phyloP scores from a whole-genome alignment of 1,140 invertebrate species.

The Eciton burchellii region DNA sequence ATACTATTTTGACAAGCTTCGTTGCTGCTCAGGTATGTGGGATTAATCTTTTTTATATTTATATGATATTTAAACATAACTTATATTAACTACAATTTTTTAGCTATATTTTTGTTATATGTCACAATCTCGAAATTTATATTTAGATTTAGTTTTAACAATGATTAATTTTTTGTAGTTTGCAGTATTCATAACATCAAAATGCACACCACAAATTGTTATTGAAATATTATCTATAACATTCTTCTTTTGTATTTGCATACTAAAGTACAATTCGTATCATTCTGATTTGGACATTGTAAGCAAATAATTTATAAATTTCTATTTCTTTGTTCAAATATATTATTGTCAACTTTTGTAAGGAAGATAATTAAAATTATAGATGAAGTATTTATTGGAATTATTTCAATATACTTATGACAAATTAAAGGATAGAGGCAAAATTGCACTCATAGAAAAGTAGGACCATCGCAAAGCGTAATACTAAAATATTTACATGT shows the following conservation, averaged over 20 bases:
- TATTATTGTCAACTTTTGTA: background rate
- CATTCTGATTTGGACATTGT: background rate
- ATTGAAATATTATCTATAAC: background rate
- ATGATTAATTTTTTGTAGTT: background rate
- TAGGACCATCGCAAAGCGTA: constrained; percentile 20
- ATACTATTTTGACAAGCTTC: too few relatives aligned
- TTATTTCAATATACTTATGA: constrained; percentile 14
- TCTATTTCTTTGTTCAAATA: background rate
- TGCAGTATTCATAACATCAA: background rate
- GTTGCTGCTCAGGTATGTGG: too few relatives aligned
- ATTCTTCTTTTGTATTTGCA: background rate
- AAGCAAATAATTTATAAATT: background rate
- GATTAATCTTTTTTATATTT: too few relatives aligned
- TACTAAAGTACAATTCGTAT: background rate
- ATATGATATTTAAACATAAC: too few relatives aligned
- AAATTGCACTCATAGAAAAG: constrained; percentile 39
- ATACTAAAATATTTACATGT: background rate
- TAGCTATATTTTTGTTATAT: too few relatives aligned
- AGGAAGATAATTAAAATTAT: constrained; percentile 4
- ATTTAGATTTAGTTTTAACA: too few relatives aligned
- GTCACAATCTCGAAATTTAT: too few relatives aligned
- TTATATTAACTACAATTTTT: too few relatives aligned
- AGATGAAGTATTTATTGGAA: constrained; percentile 36
- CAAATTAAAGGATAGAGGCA: constrained; percentile 8
- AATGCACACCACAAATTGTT: background rate